Base-by-base conservation (phyloP, 2,888 invertebrate species). In the Pharmacophagus antenor region DNA sequence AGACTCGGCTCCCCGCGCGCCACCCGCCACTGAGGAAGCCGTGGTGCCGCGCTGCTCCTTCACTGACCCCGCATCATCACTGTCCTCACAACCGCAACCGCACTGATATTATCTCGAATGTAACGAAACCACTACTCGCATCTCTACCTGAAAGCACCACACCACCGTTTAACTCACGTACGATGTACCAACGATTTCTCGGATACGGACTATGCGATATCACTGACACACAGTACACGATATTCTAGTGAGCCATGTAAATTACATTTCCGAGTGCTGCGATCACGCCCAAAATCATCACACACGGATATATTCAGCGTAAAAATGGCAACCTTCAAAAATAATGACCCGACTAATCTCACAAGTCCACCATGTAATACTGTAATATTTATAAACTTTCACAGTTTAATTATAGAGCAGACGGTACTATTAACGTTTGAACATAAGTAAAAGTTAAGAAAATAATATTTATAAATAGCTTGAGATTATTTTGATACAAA, bases 51-150 rank as follows among this genome's bases (percentile, higher is more conserved):
- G 77, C 76, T 82, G 74, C 74, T 72, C 74, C 70, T 81, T 88
- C 92, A 92, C 92, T 88, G 92, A 85, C 79, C 92, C 92, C 89
- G 91, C 92, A 92, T 92, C 91, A 86, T 85, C 91, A 91, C 85
- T 72, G 82, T 91, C 82, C 84, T 85, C 85, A 67, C 70, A 70
- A 69, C 71, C 73, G 65, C 68, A 91, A 90, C 87, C 88, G 88
- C 92, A 91, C 92, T 89, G 77, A 87, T 92, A 91, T 85, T 87
- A 88, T 80, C 85, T 85, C 76, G 80, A 77, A 84, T 85, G 84
- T 91, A 91, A 88, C 90, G 91, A 84, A 84, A 85, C 85, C 69
- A 70, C 65, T 74, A 83, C 80, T 84, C 79, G 85, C 88, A 89
- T 88, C 79, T 83, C 87, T 81, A 85, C 82, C 84, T 84, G 84